Conservation (phyloP, 2,797 vertebrate genomes). For the Eupleurogrammus muticus region DNA sequence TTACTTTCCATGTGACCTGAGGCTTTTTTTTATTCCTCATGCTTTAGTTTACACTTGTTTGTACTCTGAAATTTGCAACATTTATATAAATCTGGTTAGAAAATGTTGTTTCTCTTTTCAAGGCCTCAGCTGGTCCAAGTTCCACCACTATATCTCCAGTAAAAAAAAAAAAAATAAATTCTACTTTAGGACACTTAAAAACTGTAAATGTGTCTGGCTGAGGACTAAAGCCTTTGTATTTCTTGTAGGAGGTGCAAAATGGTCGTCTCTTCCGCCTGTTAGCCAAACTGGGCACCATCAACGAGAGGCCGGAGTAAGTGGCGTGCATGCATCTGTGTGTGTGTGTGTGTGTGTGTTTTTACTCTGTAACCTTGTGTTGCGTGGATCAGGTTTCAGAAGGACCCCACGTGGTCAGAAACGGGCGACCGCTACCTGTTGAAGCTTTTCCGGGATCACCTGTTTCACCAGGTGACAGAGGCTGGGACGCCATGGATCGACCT, state of each 20-base stretch:
- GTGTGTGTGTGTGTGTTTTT: background rate
- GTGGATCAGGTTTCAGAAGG: slow-evolving; percentile 94
- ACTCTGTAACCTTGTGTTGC: slow-evolving; percentile 9
- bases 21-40: background rate
- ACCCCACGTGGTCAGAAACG: slow-evolving; percentile 98
- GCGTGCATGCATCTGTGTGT: background rate
- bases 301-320: slow-evolving; percentile 98
- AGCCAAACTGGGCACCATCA: slow-evolving; percentile 99
- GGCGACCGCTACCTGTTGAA: slow-evolving; percentile 98
- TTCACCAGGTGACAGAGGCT: slow-evolving; percentile 98
- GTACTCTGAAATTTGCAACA: too few species aligned
- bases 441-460: slow-evolving; percentile 99
- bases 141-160: background rate
- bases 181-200: background rate
- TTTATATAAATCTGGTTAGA: background rate
- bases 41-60: background rate
- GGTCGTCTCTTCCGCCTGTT: slow-evolving; percentile 97
- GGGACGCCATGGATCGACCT: slow-evolving; percentile 99
- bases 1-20: background rate
- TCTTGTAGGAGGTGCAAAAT: slow-evolving; percentile 96
- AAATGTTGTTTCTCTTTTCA: background rate
- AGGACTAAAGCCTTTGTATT: slow-evolving; percentile 25
- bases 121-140: background rate
- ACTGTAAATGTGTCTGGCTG: background rate
- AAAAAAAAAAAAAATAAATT: background rate